These are phyloP conservation scores for Julus scanicus DNA, from an alignment of 2,888 invertebrate species.

Conservation along the genomic window DNA sequence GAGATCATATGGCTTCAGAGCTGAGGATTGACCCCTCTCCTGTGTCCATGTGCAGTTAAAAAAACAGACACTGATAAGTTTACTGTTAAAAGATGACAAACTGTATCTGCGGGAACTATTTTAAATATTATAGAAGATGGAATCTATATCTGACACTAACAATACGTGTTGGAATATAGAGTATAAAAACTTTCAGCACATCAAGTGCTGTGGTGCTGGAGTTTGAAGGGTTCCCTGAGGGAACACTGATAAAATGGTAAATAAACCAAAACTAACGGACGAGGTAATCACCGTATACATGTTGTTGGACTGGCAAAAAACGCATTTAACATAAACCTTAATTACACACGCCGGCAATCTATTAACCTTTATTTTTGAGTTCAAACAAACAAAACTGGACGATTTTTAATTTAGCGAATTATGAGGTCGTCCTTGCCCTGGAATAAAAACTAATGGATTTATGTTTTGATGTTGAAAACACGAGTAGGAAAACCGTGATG, in stretches of 20 bases:
- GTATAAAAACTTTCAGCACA: too few relatives aligned
- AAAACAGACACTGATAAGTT: too few relatives aligned
- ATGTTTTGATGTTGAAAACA: background rate
- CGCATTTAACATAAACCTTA: background rate
- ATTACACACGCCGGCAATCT: background rate
- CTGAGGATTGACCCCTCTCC: too few relatives aligned
- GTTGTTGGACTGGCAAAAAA: background rate
- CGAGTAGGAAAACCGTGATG: background rate
- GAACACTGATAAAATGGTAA: background rate
- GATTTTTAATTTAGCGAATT: background rate
- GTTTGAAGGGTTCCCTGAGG: too few relatives aligned
- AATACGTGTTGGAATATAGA: too few relatives aligned
- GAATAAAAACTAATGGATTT: slow-evolving; percentile 6
- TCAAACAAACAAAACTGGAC: background rate
- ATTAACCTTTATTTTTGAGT: slow-evolving; percentile 1
- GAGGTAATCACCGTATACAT: background rate
- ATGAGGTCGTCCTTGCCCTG: background rate
- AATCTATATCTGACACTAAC: too few relatives aligned
- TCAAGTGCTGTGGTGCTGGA: too few relatives aligned
- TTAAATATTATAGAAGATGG: too few relatives aligned
- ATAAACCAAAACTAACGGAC: background rate
- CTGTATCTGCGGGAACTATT: too few relatives aligned
- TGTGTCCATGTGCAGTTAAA: too few relatives aligned
- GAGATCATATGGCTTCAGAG: too few relatives aligned
- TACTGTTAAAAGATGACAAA: too few relatives aligned